Conservation (phyloP, 2,888 invertebrate genomes). For the Tribolium freemani region DNA sequence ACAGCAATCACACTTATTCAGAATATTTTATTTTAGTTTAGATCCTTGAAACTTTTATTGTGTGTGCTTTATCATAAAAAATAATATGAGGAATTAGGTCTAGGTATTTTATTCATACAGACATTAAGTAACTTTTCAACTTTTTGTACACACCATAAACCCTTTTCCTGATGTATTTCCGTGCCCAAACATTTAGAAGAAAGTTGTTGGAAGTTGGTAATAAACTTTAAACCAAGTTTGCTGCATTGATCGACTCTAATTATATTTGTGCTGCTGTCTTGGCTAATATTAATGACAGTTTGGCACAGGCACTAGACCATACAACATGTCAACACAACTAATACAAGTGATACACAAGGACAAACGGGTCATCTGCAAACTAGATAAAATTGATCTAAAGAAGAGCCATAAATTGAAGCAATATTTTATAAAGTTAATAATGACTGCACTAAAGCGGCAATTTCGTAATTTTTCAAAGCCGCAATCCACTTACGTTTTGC, state of each 20-base stretch:
- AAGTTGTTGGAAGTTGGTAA: background rate
- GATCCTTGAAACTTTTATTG: background rate
- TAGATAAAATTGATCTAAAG: background rate
- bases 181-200: background rate
- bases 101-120: background rate
- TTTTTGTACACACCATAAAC: background rate
- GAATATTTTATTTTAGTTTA: background rate
- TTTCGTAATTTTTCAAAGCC: slow-evolving; percentile 11
- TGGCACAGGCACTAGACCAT: background rate
- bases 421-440: slow-evolving; percentile 5
- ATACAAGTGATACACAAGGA: background rate
- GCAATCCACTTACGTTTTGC: slow-evolving; percentile 1
- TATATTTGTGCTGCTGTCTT: background rate
- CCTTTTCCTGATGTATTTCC: background rate
- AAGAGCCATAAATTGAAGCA: background rate
- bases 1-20: background rate
- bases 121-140: background rate
- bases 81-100: background rate
- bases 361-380: background rate
- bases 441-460: slow-evolving; percentile 1
- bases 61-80: background rate
- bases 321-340: background rate
- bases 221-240: background rate
- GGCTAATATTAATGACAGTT: background rate
- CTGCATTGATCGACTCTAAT: background rate